Percentiles rank a stretch among this genome's conserved stretches.
phyloP scores from a whole-genome alignment of 2,113 vertebrate species.

The Aix galericulata region DNA sequence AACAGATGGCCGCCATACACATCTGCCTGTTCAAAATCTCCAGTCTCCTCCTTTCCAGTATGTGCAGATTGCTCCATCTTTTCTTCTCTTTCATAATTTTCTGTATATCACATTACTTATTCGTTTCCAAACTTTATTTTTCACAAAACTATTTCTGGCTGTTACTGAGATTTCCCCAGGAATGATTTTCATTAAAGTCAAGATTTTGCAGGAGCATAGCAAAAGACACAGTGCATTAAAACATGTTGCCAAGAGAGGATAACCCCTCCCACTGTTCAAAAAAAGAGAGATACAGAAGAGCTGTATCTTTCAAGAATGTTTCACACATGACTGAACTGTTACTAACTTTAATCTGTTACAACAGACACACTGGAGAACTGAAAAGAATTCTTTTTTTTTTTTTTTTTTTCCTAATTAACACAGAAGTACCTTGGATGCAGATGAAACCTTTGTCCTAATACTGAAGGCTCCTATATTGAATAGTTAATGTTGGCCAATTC shows the following conservation, averaged over 20 bases:
- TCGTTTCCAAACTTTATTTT: neutral
- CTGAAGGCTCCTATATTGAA: neutral
- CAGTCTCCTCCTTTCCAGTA: neutral
- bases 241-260: neutral
- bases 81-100: neutral
- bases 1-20: neutral
- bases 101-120: neutral
- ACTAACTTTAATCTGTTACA: neutral
- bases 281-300: neutral
- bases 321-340: neutral
- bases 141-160: neutral
- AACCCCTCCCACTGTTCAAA: neutral
- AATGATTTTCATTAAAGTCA: neutral
- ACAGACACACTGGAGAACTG: neutral
- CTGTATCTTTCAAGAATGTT: neutral
- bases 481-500: neutral
- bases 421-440: neutral
- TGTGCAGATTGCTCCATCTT: neutral
- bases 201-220: neutral
- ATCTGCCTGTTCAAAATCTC: neutral
- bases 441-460: conserved; percentile 17
- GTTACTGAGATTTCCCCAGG: neutral
- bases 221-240: neutral
- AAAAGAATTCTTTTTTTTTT: neutral
- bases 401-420: neutral